Evolutionary conservation across 2,113 vertebrate genomes (phyloP).

Genomic region (Rhinoptilus africanus): DNA sequence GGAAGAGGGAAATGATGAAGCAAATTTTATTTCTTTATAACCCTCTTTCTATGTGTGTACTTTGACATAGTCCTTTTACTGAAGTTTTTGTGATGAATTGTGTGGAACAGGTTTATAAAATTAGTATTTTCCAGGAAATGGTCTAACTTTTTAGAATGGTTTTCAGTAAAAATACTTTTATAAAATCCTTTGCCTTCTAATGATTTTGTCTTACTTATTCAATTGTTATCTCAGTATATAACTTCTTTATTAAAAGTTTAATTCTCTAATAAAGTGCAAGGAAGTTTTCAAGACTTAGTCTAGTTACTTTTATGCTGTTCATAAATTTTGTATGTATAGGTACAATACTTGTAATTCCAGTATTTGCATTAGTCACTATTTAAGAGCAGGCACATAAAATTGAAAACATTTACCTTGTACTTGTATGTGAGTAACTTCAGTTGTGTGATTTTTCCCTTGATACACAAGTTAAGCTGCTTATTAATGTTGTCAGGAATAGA

Average conservation of each 20-base stretch:
- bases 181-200: neutral
- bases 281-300: neutral
- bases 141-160: neutral
- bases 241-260: neutral
- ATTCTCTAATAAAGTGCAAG: neutral
- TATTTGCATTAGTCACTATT: neutral
- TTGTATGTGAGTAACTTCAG: neutral
- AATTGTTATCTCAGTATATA: neutral
- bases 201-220: neutral
- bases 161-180: neutral
- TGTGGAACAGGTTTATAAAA: neutral
- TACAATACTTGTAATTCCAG: neutral
- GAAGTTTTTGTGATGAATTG: neutral
- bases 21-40: neutral
- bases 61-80: neutral
- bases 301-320: neutral
- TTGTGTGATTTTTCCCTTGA: neutral
- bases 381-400: neutral
- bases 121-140: neutral
- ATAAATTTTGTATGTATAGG: neutral
- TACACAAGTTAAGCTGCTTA: neutral
- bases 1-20: neutral
- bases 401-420: neutral
- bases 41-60: neutral
- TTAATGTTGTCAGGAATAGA: neutral